Percentiles rank a stretch among this genome's conserved stretches.
These are phyloP conservation scores for Mystacides longicornis DNA, from an alignment of 2,888 invertebrate genomes.

Conservation along the genomic window DNA sequence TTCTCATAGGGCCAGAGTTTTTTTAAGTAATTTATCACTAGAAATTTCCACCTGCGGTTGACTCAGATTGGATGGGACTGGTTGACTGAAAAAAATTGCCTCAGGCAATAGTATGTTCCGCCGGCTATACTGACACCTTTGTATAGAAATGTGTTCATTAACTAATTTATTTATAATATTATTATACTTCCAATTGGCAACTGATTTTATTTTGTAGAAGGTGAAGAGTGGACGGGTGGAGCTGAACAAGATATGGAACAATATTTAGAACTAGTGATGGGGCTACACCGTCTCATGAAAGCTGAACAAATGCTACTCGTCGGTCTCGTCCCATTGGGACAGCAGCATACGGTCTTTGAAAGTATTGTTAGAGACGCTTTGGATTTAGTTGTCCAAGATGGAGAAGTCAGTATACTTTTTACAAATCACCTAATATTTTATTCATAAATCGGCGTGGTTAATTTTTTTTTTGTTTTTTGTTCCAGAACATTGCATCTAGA, in stretches of 20 bases:
- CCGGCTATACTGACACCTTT: no score
- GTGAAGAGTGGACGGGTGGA: slow-evolving; percentile 32
- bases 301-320: slow-evolving; percentile 78
- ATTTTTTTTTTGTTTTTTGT: slow-evolving; percentile 21
- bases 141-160: no score
- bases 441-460: neutral
- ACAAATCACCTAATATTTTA: neutral
- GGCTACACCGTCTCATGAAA: slow-evolving; percentile 77
- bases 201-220: slow-evolving; percentile 18
- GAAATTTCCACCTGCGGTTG: no score
- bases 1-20: no score
- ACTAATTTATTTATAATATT: no score
- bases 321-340: slow-evolving; percentile 74
- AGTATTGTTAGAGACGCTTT: slow-evolving; percentile 77
- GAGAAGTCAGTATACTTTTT: slow-evolving; percentile 53
- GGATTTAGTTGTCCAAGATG: slow-evolving; percentile 77
- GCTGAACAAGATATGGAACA: slow-evolving; percentile 79
- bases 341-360: slow-evolving; percentile 77
- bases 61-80: no score
- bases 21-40: no score
- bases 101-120: no score
- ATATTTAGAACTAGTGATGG: slow-evolving; percentile 74
- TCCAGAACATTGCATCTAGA: slow-evolving; percentile 61
- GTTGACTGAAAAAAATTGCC: no score
- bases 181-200: no score